phyloP scores from a whole-genome alignment of 2,113 vertebrate species.

The Ifrita kowaldi region DNA sequence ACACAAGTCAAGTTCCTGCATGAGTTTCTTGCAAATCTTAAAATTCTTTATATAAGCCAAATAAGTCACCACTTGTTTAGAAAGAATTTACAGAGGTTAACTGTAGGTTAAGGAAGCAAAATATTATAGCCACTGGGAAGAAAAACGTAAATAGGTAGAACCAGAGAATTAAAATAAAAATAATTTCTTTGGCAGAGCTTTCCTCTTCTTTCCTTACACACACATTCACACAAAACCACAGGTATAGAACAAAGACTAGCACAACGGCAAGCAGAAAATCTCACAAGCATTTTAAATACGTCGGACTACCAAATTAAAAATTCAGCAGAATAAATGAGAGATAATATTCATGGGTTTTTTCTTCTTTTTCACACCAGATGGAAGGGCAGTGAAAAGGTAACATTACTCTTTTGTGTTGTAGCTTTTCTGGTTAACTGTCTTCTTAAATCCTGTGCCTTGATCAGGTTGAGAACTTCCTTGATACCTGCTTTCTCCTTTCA shows the following conservation, averaged over 20 bases:
- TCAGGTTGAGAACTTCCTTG: not conserved
- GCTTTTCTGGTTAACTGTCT: not conserved
- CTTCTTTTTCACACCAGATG: not conserved
- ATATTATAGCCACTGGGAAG: not conserved
- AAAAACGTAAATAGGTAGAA: not conserved
- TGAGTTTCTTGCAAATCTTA: not conserved
- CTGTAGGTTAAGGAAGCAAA: not conserved
- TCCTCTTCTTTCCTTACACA: not conserved
- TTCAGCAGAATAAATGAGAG: not conserved
- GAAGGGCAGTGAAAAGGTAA: not conserved
- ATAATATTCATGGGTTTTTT: not conserved
- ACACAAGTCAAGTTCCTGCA: not conserved
- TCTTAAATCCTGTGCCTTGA: not conserved
- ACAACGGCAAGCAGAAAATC: not conserved
- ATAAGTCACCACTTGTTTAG: not conserved
- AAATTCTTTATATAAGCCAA: not conserved
- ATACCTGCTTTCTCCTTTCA: not conserved
- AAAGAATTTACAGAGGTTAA: not conserved
- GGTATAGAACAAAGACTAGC: not conserved
- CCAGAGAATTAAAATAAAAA: not conserved
- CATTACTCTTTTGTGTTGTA: not conserved
- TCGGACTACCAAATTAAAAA: not conserved
- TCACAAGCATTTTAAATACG: not conserved
- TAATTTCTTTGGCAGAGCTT: not conserved
- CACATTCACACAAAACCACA: not conserved